Percentiles rank a stretch among this genome's conserved stretches.
These are phyloP conservation scores for Orthochromis indermauri DNA, from an alignment of 2,113 vertebrate species.

Conservation along the genomic window DNA sequence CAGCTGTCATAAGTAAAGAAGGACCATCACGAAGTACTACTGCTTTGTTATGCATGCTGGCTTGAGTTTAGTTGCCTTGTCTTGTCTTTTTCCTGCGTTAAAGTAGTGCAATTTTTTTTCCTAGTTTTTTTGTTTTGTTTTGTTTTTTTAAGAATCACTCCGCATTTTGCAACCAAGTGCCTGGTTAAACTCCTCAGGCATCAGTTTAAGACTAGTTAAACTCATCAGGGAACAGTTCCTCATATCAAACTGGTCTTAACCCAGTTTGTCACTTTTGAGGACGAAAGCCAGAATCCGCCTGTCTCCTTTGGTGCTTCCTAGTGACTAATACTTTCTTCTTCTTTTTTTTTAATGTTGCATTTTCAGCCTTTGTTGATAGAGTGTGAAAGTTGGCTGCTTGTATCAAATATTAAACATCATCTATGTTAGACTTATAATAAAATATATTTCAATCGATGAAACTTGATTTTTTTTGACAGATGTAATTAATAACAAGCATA, in stretches of 20 bases:
- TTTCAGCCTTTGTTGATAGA: neutral
- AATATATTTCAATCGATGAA: neutral
- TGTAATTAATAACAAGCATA: neutral
- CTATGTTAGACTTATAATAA: constrained; percentile 34
- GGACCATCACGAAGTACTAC: neutral
- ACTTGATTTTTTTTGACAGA: neutral
- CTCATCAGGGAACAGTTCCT: constrained; percentile 13
- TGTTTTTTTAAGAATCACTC: neutral
- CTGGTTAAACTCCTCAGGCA: constrained; percentile 30
- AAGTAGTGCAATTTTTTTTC: neutral
- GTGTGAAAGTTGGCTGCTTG: neutral
- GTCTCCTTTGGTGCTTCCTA: neutral
- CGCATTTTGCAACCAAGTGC: constrained; percentile 55
- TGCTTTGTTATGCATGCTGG: neutral
- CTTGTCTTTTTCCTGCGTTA: neutral
- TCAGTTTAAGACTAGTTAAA: neutral
- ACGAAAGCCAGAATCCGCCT: constrained; percentile 8
- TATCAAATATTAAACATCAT: constrained; percentile 2
- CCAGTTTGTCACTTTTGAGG: neutral
- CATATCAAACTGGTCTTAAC: neutral
- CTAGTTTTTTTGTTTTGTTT: too few relatives aligned
- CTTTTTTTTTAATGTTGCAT: neutral
- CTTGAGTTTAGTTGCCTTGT: neutral
- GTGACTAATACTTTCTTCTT: neutral
- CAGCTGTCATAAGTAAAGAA: neutral